phyloP scores from a whole-genome alignment of 2,888 invertebrate species.

The Drosophila kambysellisi region DNA sequence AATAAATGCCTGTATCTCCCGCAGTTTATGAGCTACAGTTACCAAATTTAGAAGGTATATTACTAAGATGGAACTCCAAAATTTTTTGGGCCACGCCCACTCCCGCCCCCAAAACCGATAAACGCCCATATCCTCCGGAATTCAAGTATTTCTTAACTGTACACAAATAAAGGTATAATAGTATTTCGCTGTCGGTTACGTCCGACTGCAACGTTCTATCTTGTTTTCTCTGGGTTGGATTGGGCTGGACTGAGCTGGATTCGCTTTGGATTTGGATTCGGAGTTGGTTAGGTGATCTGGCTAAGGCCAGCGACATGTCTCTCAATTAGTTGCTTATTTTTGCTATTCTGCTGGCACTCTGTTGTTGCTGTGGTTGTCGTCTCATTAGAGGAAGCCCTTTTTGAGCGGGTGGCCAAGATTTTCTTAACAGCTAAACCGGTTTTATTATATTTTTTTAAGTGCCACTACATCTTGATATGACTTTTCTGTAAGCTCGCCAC shows the following conservation, averaged over 20 bases:
- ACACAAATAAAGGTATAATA: no score
- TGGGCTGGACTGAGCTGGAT: slow-evolving; percentile 11
- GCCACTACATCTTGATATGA: slow-evolving; percentile 15
- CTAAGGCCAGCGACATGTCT: slow-evolving; percentile 45
- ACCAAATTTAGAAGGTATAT: no score
- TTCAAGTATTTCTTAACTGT: no score
- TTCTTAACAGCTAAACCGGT: slow-evolving; percentile 34
- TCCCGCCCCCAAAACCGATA: no score
- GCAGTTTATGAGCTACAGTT: no score
- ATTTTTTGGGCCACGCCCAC: no score
- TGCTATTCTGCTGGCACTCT: slow-evolving; percentile 54
- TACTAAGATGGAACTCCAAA: no score
- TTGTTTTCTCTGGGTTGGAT: slow-evolving; percentile 6
- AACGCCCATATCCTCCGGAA: no score
- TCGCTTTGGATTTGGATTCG: slow-evolving; percentile 14
- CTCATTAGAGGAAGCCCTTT: slow-evolving; percentile 57
- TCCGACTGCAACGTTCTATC: no score
- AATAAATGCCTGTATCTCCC: no score
- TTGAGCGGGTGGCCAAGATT: slow-evolving; percentile 56
- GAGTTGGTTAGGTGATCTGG: slow-evolving; percentile 9
- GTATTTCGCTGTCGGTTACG: no score
- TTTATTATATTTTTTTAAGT: slow-evolving; percentile 6
- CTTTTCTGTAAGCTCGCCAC: neutral
- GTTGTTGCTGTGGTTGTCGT: slow-evolving; percentile 27
- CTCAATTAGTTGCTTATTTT: slow-evolving; percentile 75